Base-by-base conservation (phyloP, 2,888 invertebrate species). In the Lasioglossum vierecki region DNA sequence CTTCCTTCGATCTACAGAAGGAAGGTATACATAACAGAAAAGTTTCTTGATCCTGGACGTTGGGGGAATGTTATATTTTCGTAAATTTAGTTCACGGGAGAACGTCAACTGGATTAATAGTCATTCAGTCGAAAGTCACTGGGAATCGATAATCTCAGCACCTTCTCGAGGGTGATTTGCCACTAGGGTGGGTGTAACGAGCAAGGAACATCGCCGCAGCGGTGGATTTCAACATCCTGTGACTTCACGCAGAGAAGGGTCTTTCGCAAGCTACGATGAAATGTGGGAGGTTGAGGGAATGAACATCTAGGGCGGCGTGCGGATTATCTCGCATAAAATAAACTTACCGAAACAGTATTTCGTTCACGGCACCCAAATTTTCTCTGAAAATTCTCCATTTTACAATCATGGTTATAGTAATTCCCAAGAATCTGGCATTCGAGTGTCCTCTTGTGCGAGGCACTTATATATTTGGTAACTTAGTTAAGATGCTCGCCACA, bases 171-270 rank as follows among this genome's bases (percentile, higher is more conserved):
- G 83, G 79, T 76, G 80, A 44, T 77, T 72, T 26, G 41, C 57
- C 8, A 57, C 74, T 53, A 84, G 85, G 80, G 85, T 83, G 78
- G 70, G 72, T 68, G 84, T 73, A 85, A 83, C 76, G 79, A 84
- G 81, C 81, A 76, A 75, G 86, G 87, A 88, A 85, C 84, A 80
- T 73, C 57, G 80, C 74, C 82, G 66, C 76, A 57, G 49, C 63
- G 82, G 60, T 80, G 80, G 87, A 83, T 88, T 87, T 85, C 83
- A 79, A 84, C 84, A 72, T 83, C 73, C 81, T 85, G 84, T 44
- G 70, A 79, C 72, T 79, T 79, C 63, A 35, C 76, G 76, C 79
- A 44, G 66, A 78, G 70, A 71, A 79, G 85, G 87, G 73, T 80
- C 82, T 35, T 63, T 78, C 57, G 74, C 41, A 60, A 66, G 26